Percentiles rank a stretch among this genome's conserved stretches.
Conservation (phyloP, 1,140 invertebrate species). For the Vanessa atalanta region DNA sequence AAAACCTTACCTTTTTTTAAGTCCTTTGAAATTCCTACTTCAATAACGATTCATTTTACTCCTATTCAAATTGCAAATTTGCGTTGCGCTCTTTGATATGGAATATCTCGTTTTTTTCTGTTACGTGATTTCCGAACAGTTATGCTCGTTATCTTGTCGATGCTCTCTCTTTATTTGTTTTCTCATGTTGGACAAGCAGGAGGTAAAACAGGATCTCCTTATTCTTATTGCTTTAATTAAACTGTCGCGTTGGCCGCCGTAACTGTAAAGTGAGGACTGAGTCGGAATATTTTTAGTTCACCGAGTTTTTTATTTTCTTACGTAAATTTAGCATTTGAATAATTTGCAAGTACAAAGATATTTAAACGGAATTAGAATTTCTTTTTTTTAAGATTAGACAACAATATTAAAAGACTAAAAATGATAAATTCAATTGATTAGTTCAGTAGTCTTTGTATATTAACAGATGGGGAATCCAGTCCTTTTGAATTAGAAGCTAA, state of each 20-base stretch:
- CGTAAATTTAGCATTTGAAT: background rate
- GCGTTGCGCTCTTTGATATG: constrained; percentile 55
- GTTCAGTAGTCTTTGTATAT: background rate
- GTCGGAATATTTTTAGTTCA: constrained; percentile 3
- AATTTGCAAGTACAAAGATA: background rate
- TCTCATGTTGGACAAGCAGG: constrained; percentile 41
- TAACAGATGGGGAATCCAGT: constrained; percentile 65
- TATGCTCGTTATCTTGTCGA: constrained; percentile 55
- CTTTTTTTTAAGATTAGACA: background rate
- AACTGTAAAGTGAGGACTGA: constrained; percentile 17
- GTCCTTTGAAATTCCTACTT: constrained; percentile 46
- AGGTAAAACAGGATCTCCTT: constrained; percentile 39
- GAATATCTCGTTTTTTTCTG: constrained; percentile 52
- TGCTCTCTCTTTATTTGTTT: constrained; percentile 49
- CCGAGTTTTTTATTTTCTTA: background rate
- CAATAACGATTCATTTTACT: constrained; percentile 46
- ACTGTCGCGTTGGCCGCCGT: constrained; percentile 13
- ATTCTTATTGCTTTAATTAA: constrained; percentile 39
- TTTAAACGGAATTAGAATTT: background rate
- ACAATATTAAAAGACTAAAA: background rate
- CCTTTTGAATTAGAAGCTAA: constrained; percentile 58
- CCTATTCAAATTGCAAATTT: constrained; percentile 59
- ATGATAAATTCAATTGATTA: constrained; percentile 5
- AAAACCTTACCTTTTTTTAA: constrained; percentile 61
- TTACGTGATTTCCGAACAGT: constrained; percentile 54